Base-by-base conservation (phyloP, 2,113 vertebrate genomes). In the Echinops telfairi region DNA sequence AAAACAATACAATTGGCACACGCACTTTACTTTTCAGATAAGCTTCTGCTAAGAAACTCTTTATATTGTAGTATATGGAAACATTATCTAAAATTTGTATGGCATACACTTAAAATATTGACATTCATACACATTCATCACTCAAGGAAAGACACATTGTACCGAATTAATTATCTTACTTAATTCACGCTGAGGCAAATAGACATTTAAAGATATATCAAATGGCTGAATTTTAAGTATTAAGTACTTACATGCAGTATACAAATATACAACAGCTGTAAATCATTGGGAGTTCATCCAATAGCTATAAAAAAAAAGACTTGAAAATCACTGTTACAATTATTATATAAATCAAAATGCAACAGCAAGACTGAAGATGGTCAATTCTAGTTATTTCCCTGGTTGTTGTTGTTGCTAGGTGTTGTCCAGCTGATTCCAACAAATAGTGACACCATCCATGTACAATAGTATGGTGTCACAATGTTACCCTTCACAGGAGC, bases 211-310 rank as follows among this genome's bases (percentile, higher is more conserved):
- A 92, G 94, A 84, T 47, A 82, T 53, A 93, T 75, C 36, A 92
- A 92, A 78, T 12, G 86, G 86, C 1, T 78, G 15, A 92, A 79
- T 66, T 90, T 95, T 79, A 94, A 94, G 89, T 3, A 0, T 60
- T 60, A 83, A 97, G 73, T 97, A 99, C 99, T 99, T 98, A 99
- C 99, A 99, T 98, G 98, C 99, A 99, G 98, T 99, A 99, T 94
- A 99, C 99, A 97, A 99, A 99, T 78, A 99, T 96, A 87, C 99
- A 99, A 94, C 99, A 99, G 95, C 99, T 99, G 98, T 99, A 99
- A 97, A 99, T 99, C 99, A 99, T 99, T 68, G 99, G 99, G 96
- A 99, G 97, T 95, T 99, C 99, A 89, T 99, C 99, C 98, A 99
- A 97, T 68, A 99, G 98, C 99, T 99, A 95, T 57, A 97, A 98